Evolutionary conservation across 2,113 vertebrate species (phyloP).

Genomic region (Cyanoliseus patagonus): DNA sequence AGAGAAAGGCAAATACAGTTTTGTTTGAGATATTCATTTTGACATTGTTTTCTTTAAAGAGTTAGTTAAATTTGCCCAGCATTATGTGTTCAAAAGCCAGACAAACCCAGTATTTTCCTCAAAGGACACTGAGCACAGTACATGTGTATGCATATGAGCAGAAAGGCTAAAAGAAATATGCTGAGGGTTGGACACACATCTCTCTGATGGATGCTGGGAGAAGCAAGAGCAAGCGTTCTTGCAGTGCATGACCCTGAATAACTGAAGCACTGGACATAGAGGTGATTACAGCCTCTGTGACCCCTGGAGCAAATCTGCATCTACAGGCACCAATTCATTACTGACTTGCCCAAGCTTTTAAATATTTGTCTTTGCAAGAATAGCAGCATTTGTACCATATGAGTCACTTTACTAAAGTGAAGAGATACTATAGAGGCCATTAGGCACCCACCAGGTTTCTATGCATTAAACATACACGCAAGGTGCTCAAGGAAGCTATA

Average conservation of each 20-base stretch:
- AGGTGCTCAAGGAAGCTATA: accelerated
- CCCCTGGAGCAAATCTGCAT: not conserved
- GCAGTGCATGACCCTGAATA: not conserved
- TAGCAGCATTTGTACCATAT: not conserved
- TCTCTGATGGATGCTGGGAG: not conserved
- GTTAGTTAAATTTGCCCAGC: not conserved
- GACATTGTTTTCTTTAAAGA: not conserved
- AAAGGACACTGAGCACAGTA: not conserved
- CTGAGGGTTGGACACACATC: not conserved
- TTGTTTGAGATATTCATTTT: not conserved
- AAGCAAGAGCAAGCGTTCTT: not conserved
- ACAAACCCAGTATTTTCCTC: not conserved
- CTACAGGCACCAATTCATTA: not conserved
- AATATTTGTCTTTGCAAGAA: not conserved
- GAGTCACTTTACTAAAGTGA: not conserved
- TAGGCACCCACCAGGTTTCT: not conserved
- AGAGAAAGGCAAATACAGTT: not conserved
- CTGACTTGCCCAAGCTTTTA: not conserved
- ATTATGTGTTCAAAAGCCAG: not conserved
- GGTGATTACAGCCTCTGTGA: not conserved
- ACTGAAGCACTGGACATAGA: accelerated
- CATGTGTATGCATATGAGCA: not conserved
- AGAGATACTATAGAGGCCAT: not conserved
- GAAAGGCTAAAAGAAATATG: not conserved
- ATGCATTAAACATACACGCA: not conserved